phyloP scores from a whole-genome alignment of 2,797 vertebrate species.

The Eupleurogrammus muticus region DNA sequence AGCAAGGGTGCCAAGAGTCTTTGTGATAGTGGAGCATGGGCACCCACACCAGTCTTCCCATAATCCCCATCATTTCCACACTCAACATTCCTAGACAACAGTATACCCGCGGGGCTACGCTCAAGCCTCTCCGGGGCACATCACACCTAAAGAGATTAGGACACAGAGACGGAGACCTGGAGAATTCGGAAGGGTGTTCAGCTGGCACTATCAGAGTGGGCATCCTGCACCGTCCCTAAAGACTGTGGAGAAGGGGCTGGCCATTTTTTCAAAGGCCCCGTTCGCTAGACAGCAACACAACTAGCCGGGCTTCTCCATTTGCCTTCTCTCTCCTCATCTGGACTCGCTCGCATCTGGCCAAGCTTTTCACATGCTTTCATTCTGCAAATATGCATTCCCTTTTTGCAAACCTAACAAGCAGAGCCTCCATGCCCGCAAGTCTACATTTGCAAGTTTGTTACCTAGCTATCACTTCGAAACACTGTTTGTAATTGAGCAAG shows the following conservation, averaged over 20 bases:
- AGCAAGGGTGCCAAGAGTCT: constrained; percentile 81
- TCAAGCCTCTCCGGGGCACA: constrained; percentile 86
- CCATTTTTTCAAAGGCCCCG: constrained; percentile 77
- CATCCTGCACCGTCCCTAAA: constrained; percentile 87
- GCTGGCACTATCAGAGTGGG: constrained; percentile 85
- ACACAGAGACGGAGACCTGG: constrained; percentile 88
- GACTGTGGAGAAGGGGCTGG: constrained; percentile 84
- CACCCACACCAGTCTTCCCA: constrained; percentile 86
- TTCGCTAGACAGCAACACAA: constrained; percentile 72
- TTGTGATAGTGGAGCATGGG: constrained; percentile 84
- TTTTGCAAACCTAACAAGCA: constrained; percentile 72
- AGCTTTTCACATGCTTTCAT: constrained; percentile 76
- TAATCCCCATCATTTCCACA: constrained; percentile 89
- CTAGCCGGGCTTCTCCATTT: constrained; percentile 73
- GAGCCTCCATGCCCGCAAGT: constrained; percentile 71
- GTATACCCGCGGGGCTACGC: constrained; percentile 83
- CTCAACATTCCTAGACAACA: constrained; percentile 90
- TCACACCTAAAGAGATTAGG: constrained; percentile 91
- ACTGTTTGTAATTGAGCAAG: constrained; percentile 71
- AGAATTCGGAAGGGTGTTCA: constrained; percentile 85
- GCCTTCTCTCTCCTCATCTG: constrained; percentile 67
- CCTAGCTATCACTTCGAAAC: constrained; percentile 74
- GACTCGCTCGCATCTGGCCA: constrained; percentile 66
- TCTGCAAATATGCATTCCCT: constrained; percentile 74
- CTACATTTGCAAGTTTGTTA: constrained; percentile 78